Base-by-base conservation (phyloP, 2,888 invertebrate genomes). In the Platycnemis pennipes region DNA sequence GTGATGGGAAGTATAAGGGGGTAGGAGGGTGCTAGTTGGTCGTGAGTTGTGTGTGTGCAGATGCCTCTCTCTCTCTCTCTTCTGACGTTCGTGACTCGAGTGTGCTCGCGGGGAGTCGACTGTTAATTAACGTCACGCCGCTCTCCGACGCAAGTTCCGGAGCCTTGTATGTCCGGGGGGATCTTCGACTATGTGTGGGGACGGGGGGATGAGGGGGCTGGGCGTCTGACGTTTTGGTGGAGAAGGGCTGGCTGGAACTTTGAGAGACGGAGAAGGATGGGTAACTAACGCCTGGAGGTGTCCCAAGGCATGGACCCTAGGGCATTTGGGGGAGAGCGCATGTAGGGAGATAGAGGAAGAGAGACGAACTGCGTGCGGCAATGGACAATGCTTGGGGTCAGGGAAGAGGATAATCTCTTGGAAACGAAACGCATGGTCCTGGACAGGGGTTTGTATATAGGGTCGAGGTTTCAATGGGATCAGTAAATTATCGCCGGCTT, bases 61-160 rank as follows among this genome's bases (percentile, higher is more conserved):
- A 49, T 19, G 49, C 49, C 11, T n/a, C n/a, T n/a, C n/a, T n/a
- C n/a, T n/a, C n/a, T n/a, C n/a, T n/a, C n/a, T n/a, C n/a, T n/a
- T n/a, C n/a, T n/a, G n/a, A n/a, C n/a, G n/a, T n/a, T n/a, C 19
- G 56, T 31, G 89, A 53, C 53, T 19, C 63, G 77, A n/a, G 87
- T 86, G 42, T 22, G 45, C 22, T 44, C 42, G 44, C 44, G 87
- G 46, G 87, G 87, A 44, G 45, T 46, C 46, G 63, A 44, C 63
- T 44, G 56, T 91, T 63, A 91, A 69, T 91, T 91, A 91, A 91
- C 44, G 69, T n/a, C 63, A 2, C 87, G 19, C 87, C 3, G 46
- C 46, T 45, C 87, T 42, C 63, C 22, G 22, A 22, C 42, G 63
- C 63, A 63, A n/a, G 56, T 42, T 89, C 42, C 37, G 19, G 89